Base-by-base conservation (phyloP, 2,797 vertebrate species). In the Enteromius treurensis region DNA sequence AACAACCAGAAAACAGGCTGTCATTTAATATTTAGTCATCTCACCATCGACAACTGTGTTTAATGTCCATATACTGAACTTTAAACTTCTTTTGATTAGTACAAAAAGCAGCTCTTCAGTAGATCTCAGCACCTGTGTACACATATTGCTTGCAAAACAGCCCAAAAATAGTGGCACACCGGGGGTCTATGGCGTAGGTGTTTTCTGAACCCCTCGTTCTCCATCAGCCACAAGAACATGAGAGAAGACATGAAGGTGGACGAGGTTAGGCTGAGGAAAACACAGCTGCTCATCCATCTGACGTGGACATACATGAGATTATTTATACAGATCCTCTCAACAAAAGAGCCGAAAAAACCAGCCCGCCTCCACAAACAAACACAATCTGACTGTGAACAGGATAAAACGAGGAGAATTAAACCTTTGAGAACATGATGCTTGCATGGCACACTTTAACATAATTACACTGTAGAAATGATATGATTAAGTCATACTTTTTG, bases 41-140 rank as follows among this genome's bases (percentile, higher is more conserved):
- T 51, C 34, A 58, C 11, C 26, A 19, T 53, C 9, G 10, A 68
- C 10, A 49, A 32, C 29, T 9, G 40, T 14, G 13, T 62, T 3
- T 1, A 65, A 29, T 7, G 13, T 5, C 40, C 37, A 34, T 34
- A 37, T 14, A 14, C 23, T 76, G 53, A 69, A 69, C 53, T 26
- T 62, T 70, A 17, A 17, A 77, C 11, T 71, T 80, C 32, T 26
- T 60, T 77, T 68, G 40, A 67, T 26, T 29, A 34, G 10, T 81
- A 17, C 34, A 42, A 53, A 84, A 84, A 85, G 70, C 47, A 87
- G 62, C 26, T 75, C 75, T 79, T 51, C 51, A 3, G 32, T 5
- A 34, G 34, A 64, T 51, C 64, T 23, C 15, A 64, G 77, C 87
- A 85, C 80, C 87, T 86, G 85, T 75, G 78, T 83, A 88, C 85